These are phyloP conservation scores for Hippocampus barbouri DNA, from an alignment of 2,113 vertebrate genomes.

Conservation along the genomic window DNA sequence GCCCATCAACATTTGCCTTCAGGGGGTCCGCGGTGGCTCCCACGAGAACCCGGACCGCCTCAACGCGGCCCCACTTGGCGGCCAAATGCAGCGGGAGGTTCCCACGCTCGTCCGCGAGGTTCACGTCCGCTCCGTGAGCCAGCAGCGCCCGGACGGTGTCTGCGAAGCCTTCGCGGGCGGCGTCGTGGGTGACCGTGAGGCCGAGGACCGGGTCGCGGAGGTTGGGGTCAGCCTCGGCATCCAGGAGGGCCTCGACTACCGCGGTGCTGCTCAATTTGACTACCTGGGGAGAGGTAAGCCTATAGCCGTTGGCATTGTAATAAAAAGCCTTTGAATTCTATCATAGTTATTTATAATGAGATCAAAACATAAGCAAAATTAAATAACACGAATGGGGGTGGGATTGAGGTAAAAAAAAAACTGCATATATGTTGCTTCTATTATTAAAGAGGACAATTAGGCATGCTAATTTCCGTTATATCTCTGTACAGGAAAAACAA, in stretches of 20 bases:
- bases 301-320: not conserved
- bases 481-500: too few species aligned
- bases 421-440: too few species aligned
- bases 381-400: not conserved
- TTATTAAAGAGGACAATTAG: too few species aligned
- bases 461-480: too few species aligned
- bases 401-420: too few species aligned
- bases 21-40: conserved; percentile 62
- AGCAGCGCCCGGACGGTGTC: conserved; percentile 78
- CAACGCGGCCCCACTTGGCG: conserved; percentile 78
- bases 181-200: conserved; percentile 86
- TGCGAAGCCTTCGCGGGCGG: conserved; percentile 84
- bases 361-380: not conserved
- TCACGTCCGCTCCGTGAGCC: conserved; percentile 78
- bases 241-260: conserved; percentile 75
- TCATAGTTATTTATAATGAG: not conserved
- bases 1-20: conserved; percentile 69
- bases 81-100: conserved; percentile 89
- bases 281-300: conserved; percentile 68
- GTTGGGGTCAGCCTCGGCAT: conserved; percentile 77
- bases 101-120: conserved; percentile 76
- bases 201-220: conserved; percentile 73
- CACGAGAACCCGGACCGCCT: conserved; percentile 76
- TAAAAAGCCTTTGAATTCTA: not conserved
- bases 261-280: conserved; percentile 78